Percentiles rank a stretch among this genome's conserved stretches.
phyloP scores from a whole-genome alignment of 2,888 invertebrate genomes.

The Aphidoletes aphidimyza region DNA sequence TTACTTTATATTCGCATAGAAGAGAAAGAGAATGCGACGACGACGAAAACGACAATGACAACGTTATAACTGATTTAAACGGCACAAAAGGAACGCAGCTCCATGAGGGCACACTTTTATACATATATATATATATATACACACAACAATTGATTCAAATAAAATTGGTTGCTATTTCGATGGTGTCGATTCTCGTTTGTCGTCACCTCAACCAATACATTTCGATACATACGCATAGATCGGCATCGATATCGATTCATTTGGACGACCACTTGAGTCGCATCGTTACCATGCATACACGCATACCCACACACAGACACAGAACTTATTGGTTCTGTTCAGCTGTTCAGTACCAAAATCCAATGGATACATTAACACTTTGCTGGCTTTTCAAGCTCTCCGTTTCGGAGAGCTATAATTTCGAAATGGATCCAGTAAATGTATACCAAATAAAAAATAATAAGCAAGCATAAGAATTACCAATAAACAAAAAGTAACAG shows the following conservation, averaged over 20 bases:
- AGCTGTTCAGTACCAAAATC: no score
- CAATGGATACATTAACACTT: conserved; percentile 31
- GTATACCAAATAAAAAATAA: background rate
- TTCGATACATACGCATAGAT: background rate
- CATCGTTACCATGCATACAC: background rate
- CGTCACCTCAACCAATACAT: conserved; percentile 11
- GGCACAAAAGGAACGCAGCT: background rate
- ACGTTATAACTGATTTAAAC: conserved; percentile 12
- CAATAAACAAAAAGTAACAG: conserved; percentile 32
- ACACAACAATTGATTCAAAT: conserved; percentile 45
- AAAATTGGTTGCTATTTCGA: conserved; percentile 21
- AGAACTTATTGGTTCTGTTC: no score
- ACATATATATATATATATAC: no score
- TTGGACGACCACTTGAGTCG: conserved; percentile 14
- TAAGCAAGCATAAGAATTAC: conserved; percentile 37
- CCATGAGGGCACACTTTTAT: background rate
- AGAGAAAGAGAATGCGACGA: background rate
- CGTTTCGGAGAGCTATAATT: background rate
- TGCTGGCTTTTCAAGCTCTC: background rate
- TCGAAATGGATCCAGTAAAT: background rate
- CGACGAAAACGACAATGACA: background rate
- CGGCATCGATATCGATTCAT: conserved; percentile 16
- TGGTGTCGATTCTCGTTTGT: conserved; percentile 6
- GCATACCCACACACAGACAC: background rate
- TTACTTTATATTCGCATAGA: background rate